Conservation (phyloP, 2,113 vertebrate species). For the Misgurnus mizolepis region DNA sequence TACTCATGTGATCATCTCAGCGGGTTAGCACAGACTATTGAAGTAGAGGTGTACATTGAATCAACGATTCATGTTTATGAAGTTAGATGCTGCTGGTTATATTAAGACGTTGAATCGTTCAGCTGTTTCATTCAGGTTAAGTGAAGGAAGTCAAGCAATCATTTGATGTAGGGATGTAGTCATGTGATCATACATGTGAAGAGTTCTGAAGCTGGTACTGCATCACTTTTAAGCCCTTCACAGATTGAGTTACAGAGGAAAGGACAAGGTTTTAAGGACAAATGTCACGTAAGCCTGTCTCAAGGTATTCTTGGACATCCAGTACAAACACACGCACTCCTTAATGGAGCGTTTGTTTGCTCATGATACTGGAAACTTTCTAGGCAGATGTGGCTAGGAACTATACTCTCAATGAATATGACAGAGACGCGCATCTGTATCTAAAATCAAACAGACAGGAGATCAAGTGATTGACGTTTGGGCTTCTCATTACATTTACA, state of each 20-base stretch:
- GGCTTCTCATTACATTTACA: too few relatives aligned
- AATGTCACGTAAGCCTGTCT: slow-evolving; percentile 13
- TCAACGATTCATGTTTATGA: slow-evolving; percentile 6
- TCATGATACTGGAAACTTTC: too few relatives aligned
- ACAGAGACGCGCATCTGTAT: too few relatives aligned
- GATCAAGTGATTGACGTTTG: too few relatives aligned
- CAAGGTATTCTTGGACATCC: neutral
- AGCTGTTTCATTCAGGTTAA: neutral
- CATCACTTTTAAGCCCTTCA: neutral
- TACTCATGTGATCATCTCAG: slow-evolving; percentile 66
- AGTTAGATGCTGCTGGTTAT: neutral
- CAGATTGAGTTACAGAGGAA: neutral
- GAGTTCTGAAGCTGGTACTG: neutral
- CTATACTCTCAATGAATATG: too few relatives aligned
- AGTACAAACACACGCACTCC: neutral
- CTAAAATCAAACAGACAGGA: too few relatives aligned
- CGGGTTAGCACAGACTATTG: slow-evolving; percentile 48
- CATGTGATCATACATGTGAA: neutral
- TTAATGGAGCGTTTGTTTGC: too few relatives aligned
- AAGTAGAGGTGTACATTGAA: slow-evolving; percentile 12
- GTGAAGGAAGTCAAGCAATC: neutral
- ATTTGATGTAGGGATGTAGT: neutral
- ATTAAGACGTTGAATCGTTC: neutral
- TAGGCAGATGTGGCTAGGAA: too few relatives aligned
- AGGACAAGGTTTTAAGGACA: slow-evolving; percentile 1